These are phyloP conservation scores for Machaerirhynchus nigripectus DNA, from an alignment of 2,113 vertebrate genomes.

Conservation along the genomic window DNA sequence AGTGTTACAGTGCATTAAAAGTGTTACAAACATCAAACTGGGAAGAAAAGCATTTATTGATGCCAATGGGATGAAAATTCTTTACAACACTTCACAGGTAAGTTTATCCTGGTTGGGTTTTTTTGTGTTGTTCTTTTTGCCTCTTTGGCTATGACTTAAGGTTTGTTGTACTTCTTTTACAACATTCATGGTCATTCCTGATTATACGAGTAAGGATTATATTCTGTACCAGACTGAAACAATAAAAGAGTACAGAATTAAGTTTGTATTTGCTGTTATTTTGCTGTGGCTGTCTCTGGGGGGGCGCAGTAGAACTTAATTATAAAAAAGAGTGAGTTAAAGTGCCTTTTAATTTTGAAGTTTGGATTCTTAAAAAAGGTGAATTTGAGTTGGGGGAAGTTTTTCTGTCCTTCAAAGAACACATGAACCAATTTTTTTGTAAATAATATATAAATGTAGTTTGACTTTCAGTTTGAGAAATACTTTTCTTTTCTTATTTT, in stretches of 20 bases:
- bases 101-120: not conserved
- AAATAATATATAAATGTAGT: not conserved
- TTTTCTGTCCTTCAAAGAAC: not conserved
- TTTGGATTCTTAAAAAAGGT: not conserved
- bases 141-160: not conserved
- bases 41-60: conserved; percentile 93
- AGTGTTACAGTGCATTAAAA: conserved; percentile 91
- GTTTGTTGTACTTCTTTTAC: not conserved
- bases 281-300: not conserved
- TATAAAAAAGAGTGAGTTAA: not conserved
- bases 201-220: not conserved
- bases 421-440: not conserved
- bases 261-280: not conserved
- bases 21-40: conserved; percentile 90
- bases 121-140: not conserved
- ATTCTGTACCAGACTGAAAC: not conserved
- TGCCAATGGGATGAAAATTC: conserved; percentile 92
- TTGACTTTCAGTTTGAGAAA: not conserved
- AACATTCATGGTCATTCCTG: not conserved
- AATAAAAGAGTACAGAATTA: not conserved
- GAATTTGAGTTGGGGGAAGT: not conserved
- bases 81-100: conserved; percentile 93
- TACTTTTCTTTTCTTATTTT: not conserved
- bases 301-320: not conserved
- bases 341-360: not conserved